These are phyloP conservation scores for Drosophila guanche DNA, from an alignment of 1,140 invertebrate genomes.

Conservation along the genomic window DNA sequence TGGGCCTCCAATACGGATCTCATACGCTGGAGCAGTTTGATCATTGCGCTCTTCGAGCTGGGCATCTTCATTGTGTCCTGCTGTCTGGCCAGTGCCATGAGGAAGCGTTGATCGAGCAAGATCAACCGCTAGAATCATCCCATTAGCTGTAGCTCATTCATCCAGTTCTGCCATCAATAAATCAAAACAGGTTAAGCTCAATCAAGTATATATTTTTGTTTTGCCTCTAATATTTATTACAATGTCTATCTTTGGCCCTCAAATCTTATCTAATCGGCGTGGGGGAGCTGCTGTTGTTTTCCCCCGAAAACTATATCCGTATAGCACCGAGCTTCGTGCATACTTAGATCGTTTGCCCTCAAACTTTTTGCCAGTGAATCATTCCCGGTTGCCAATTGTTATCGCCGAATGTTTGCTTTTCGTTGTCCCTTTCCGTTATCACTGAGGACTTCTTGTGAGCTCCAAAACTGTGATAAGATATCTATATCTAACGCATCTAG, in stretches of 20 bases:
- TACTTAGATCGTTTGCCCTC: slow-evolving; percentile 36
- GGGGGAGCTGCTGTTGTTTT: slow-evolving; percentile 29
- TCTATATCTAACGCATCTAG: slow-evolving; percentile 19
- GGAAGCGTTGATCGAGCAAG: slow-evolving; percentile 44
- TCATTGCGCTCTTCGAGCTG: slow-evolving; percentile 85
- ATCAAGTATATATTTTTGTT: slow-evolving; percentile 46
- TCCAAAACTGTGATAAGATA: slow-evolving; percentile 32
- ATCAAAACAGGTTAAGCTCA: slow-evolving; percentile 38
- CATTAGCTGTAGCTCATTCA: slow-evolving; percentile 8
- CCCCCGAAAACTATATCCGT: slow-evolving; percentile 23
- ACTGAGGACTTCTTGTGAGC: slow-evolving; percentile 17
- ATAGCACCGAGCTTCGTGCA: slow-evolving; percentile 7
- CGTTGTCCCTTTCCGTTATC: slow-evolving; percentile 23
- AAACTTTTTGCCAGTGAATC: slow-evolving; percentile 27
- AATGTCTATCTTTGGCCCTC: slow-evolving; percentile 23
- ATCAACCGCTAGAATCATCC: neutral
- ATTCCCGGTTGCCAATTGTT: slow-evolving; percentile 30
- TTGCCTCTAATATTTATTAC: slow-evolving; percentile 6
- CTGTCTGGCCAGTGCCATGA: slow-evolving; percentile 85
- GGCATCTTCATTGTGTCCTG: slow-evolving; percentile 67
- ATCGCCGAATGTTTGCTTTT: slow-evolving; percentile 17
- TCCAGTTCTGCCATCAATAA: slow-evolving; percentile 32
- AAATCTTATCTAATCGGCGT: slow-evolving; percentile 32
- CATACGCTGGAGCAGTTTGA: slow-evolving; percentile 87
- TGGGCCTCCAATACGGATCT: slow-evolving; percentile 84